Base-by-base conservation (phyloP, 2,797 vertebrate genomes). In the Hybognathus amarus region DNA sequence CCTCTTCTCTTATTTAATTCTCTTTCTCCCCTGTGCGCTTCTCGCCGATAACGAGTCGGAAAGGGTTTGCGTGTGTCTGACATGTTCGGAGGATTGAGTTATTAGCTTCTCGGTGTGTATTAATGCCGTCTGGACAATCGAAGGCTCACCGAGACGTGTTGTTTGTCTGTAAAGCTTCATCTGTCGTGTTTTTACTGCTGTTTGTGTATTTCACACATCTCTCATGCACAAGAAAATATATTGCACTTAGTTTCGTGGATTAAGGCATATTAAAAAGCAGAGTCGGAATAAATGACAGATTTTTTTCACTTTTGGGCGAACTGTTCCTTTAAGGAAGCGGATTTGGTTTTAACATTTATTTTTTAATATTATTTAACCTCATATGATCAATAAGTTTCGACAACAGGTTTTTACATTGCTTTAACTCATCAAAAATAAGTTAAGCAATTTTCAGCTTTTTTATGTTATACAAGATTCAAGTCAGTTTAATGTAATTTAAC, bases 1-100 rank as follows among this genome's bases (percentile, higher is more conserved):
- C 52, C 84, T 54, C 86, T 47, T 33, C 79, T 69, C 75, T 78
- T 17, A 52, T 79, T 47, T 68, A 75, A 80, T 80, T 80, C 24
- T 78, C 42, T 71, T 11, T 77, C 52, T 24, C 38, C 27, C 64
- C 27, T 11, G 18, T 8, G 70, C 69, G 66, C 61, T 63, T 50
- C 67, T 52, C 30, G 20, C 73, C 20, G 47, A 67, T 45, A 61
- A 22, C 38, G 18, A n/a, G n/a, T 45, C 70, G 6, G 42, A 11
- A 36, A 52, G 45, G n/a, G 38, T 24, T 36, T 5, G 2, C 4
- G 30, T 1, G 70, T 42, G 63, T 79, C 67, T 79, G 77, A 56
- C 77, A 0, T 54, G 50, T 69, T 70, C 5, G n/a, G 30, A 42
- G 78, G 30, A 18, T 68, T 36, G 61, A 69, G 36, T 42, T 80